Evolutionary conservation across 1,140 invertebrate genomes (phyloP).

Genomic region (Pogonus chalceus): DNA sequence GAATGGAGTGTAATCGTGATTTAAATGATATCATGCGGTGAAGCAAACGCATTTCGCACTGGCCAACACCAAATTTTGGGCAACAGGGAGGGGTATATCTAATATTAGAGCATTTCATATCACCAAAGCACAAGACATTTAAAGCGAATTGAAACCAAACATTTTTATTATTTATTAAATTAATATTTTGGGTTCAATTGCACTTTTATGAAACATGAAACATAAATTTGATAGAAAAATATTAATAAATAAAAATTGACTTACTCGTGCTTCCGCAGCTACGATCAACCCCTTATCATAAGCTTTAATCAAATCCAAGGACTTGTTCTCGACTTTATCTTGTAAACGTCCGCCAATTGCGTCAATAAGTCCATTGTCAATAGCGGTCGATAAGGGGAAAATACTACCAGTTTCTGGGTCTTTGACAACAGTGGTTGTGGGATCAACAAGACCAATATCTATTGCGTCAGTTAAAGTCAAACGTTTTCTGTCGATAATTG

Average conservation of each 20-base stretch:
- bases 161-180: too few relatives aligned
- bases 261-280: conserved; percentile 86
- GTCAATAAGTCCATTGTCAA: conserved; percentile 65
- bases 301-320: conserved; percentile 77
- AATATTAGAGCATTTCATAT: background rate
- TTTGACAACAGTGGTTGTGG: conserved; percentile 73
- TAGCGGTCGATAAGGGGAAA: conserved; percentile 65
- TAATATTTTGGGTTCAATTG: too few relatives aligned
- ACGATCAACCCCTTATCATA: conserved; percentile 76
- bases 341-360: conserved; percentile 57
- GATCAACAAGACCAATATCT: conserved; percentile 67
- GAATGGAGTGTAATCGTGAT: too few relatives aligned
- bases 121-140: background rate
- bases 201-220: background rate
- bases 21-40: background rate
- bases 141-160: too few relatives aligned
- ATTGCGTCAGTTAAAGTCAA: conserved; percentile 69
- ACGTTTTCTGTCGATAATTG: conserved; percentile 53
- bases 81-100: background rate
- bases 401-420: conserved; percentile 66
- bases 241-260: conserved; percentile 34
- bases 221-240: background rate
- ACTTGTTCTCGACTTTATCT: conserved; percentile 48
- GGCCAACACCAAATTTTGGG: background rate
- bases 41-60: background rate